A percentile compares a stretch with the other conserved stretches of the same genome.
These are phyloP conservation scores for Masnerella sp. DNA, from an alignment of 2,888 invertebrate species.

Conservation along the genomic window DNA sequence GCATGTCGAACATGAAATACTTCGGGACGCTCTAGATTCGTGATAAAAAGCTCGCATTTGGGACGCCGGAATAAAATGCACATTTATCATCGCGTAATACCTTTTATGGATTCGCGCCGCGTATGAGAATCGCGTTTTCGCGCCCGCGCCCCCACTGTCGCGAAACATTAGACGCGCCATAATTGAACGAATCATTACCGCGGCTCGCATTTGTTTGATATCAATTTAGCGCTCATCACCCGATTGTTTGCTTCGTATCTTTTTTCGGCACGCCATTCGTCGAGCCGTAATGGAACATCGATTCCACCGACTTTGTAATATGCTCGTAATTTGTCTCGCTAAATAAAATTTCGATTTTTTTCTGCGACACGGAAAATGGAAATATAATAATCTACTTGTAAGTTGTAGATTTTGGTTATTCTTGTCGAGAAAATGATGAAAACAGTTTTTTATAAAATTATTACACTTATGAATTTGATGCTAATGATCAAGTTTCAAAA, in stretches of 20 bases:
- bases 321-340: too few relatives aligned
- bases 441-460: too few relatives aligned
- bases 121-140: conserved; percentile 45
- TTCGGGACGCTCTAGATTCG: conserved; percentile 55
- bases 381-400: too few relatives aligned
- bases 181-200: conserved; percentile 36
- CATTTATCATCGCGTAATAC: conserved; percentile 58
- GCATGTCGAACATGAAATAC: conserved; percentile 59
- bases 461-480: too few relatives aligned
- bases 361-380: too few relatives aligned
- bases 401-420: too few relatives aligned
- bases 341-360: too few relatives aligned
- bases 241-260: background rate
- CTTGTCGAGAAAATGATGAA: too few relatives aligned
- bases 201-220: conserved; percentile 17
- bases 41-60: conserved; percentile 56
- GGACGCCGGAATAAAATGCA: conserved; percentile 56
- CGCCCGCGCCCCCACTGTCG: conserved; percentile 11
- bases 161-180: conserved; percentile 23
- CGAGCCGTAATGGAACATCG: background rate
- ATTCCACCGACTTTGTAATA: too few relatives aligned
- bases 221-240: conserved; percentile 28
- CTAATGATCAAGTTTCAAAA: too few relatives aligned
- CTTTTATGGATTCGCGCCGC: conserved; percentile 52
- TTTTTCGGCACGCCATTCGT: background rate